Percentiles rank a stretch among this genome's conserved stretches.
These are phyloP conservation scores for Mastomys natalensis DNA, from an alignment of 2,113 vertebrate genomes.

Conservation along the genomic window DNA sequence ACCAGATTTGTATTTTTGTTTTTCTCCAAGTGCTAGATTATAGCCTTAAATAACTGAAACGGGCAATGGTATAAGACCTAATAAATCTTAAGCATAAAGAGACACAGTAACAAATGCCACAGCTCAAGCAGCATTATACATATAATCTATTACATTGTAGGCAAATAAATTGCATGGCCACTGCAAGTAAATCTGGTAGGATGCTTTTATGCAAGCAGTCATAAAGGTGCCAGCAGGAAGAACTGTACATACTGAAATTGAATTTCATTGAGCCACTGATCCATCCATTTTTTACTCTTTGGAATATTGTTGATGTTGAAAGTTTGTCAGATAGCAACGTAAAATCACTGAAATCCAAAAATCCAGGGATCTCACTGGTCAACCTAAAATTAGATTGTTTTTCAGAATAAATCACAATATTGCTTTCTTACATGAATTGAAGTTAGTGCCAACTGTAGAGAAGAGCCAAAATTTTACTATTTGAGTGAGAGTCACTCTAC, in stretches of 20 bases:
- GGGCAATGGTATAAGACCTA: background rate
- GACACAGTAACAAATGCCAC: background rate
- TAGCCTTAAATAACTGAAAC: conserved; percentile 4
- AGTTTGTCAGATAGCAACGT: conserved; percentile 24
- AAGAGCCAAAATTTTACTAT: background rate
- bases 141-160: conserved; percentile 24
- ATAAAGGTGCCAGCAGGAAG: conserved; percentile 10
- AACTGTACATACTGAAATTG: background rate
- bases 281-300: background rate
- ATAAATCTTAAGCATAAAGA: conserved; percentile 39
- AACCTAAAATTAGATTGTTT: background rate
- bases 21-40: background rate
- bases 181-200: background rate
- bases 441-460: background rate
- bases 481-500: background rate
- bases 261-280: background rate
- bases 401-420: background rate
- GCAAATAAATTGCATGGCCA: background rate
- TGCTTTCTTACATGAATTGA: background rate
- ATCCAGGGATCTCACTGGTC: background rate
- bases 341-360: conserved; percentile 17
- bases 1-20: background rate
- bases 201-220: background rate
- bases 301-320: background rate
- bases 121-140: background rate